A percentile compares a stretch with the other conserved stretches of the same genome.
Conservation (phyloP, 1,140 invertebrate genomes). For the Trachymyrmex septentrionalis region DNA sequence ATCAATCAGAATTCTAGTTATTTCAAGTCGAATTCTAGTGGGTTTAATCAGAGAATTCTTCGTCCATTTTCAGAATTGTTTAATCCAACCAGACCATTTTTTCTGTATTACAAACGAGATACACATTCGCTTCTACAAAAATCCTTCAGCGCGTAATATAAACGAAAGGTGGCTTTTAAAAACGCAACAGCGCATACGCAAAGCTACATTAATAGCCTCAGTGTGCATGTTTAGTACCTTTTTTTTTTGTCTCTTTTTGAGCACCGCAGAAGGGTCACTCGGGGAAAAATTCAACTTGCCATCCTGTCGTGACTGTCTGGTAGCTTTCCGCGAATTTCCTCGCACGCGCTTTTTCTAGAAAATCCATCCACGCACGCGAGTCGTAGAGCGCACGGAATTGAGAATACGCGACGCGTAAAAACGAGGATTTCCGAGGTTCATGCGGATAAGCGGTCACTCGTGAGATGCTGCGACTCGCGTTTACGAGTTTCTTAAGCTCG, state of each 20-base stretch:
- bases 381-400: neutral
- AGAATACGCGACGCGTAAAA: neutral
- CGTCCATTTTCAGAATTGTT: no score
- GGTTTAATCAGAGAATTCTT: no score
- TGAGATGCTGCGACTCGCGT: neutral
- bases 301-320: neutral
- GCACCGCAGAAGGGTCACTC: neutral
- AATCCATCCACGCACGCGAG: neutral
- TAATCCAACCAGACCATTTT: no score
- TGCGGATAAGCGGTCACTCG: neutral
- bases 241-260: conserved; percentile 11
- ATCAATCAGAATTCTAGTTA: no score
- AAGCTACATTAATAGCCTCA: neutral
- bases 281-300: conserved; percentile 21
- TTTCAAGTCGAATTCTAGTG: no score
- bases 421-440: neutral
- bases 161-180: neutral
- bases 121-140: neutral
- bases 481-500: conserved; percentile 26
- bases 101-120: no score
- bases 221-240: neutral
- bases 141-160: neutral
- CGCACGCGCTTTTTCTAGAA: no score
- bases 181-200: neutral
- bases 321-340: neutral